Evolutionary conservation across 1,140 invertebrate species (phyloP), one percentile per base, ranked within the genome.

Genomic region (Zophobas morio): DNA sequence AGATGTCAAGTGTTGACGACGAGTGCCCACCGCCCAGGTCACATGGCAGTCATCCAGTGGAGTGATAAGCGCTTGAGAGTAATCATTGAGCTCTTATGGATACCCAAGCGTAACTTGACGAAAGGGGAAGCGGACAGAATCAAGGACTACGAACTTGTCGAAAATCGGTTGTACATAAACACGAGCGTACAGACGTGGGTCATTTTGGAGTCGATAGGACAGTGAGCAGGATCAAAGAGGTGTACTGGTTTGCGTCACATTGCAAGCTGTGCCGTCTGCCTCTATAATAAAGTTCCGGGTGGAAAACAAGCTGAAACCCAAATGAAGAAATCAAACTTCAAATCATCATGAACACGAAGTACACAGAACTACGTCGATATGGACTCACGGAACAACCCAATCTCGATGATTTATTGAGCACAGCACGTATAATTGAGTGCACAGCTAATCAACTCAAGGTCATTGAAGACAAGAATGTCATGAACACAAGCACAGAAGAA

Each of bases 21-120:
- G 37, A 6, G 20, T 6, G 37, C 42, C 8, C 8, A 46, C 42
- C 6, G 37, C 6, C 20, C 20, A 20, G 60, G 36, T 6, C 20
- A 66, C 6, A 66, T 66, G 36, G 60, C 20, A 2, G 4, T 66
- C 2, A 5, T 66, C 37, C 60, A 66, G 60, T n/a, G 60, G 37
- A 36, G 2, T 37, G 60, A 66, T 56, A n/a, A 56, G 20, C n/a
- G 34, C 3, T n/a, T 56, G 3, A 4, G 34, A 5, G 5, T 5
- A 4, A 56, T 56, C 3, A 56, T 56, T 5, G 53, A 56, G 2
- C n/a, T 56, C 2, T 20, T 56, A 56, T 5, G 34, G 3, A 2
- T 4, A 56, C 34, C 53, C 34, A n/a, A n/a, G n/a, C n/a, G n/a
- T n/a, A n/a, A n/a, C n/a, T n/a, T n/a, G n/a, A n/a, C n/a, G n/a